Conservation (phyloP, 2,113 vertebrate genomes). For the Gopherus evgoodei region DNA sequence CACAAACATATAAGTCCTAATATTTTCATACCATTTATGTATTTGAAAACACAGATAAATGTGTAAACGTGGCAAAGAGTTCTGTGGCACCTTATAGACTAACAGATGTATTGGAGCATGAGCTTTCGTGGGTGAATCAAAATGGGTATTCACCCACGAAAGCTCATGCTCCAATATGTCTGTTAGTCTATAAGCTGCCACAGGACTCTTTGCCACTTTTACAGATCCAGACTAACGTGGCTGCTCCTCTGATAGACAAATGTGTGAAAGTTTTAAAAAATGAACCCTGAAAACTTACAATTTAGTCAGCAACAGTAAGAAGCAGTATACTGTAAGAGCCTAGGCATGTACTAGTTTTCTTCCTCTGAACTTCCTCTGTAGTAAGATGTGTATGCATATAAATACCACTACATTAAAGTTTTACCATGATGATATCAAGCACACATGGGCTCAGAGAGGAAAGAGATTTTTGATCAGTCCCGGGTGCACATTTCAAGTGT, state of each 20-base stretch:
- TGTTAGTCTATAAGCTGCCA: too few relatives aligned
- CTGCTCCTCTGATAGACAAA: background rate
- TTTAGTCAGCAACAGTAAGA: background rate
- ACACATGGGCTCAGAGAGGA: background rate
- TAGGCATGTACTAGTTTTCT: background rate
- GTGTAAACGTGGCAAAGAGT: background rate
- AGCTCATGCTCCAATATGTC: too few relatives aligned
- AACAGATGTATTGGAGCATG: too few relatives aligned
- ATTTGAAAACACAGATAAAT: background rate
- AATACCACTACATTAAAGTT: background rate
- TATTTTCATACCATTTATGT: background rate
- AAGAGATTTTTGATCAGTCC: background rate
- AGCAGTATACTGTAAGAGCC: background rate
- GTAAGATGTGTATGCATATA: background rate
- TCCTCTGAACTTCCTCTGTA: background rate
- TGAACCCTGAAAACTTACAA: background rate
- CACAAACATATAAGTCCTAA: background rate
- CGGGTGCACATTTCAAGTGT: rapidly evolving
- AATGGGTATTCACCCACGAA: too few relatives aligned
- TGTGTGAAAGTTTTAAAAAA: background rate
- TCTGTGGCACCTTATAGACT: too few relatives aligned
- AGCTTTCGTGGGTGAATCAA: too few relatives aligned
- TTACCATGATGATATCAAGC: background rate
- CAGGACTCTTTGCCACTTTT: too few relatives aligned
- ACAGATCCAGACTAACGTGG: too few relatives aligned